Base-by-base conservation (phyloP, 2,888 invertebrate genomes). In the Leptinotarsa rubiginosa region DNA sequence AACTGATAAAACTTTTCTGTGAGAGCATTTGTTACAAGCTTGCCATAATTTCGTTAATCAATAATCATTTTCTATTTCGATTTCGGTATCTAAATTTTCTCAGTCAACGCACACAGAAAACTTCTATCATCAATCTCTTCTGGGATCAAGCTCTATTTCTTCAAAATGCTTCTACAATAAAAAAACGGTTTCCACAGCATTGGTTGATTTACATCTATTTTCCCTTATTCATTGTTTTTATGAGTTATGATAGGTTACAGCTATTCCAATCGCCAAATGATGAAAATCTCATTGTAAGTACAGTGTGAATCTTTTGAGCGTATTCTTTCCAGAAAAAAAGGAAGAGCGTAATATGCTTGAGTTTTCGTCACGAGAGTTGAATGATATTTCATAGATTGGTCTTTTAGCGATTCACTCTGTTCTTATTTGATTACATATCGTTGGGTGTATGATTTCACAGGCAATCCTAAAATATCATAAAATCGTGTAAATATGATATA, bases 121-220 rank as follows among this genome's bases (percentile, higher is more conserved):
- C 41, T 62, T 62, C 41, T 62, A 62, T 62, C 16, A 41, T 62
- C 62, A 59, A 59, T 22, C 62, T 31, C n/a, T 41, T 31, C 41
- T 5, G 12, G 16, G n/a, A 62, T 31, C 62, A 41, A 62, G 56
- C 62, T 41, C n/a, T 41, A 25, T 62, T 68, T 64, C 56, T 22
- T 52, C 67, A 70, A 68, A 73, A 70, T 74, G 62, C 4, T 67
- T 59, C 71, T 68, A 65, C 64, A 67, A 68, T 67, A 65, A 68
- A 74, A 70, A 74, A 68, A 74, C 64, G 56, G 66, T 71, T 74
- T 64, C 68, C 71, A 74, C 74, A 74, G 74, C 74, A 68, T 68
- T 56, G 56, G 62, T 74, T 68, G 70, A 65, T 73, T 65, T 64
- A 68, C 65, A 69, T 69, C 65, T 69, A 69, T 47, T 52, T 56